phyloP scores from a whole-genome alignment of 2,797 vertebrate species.

The Coregonus sp. region DNA sequence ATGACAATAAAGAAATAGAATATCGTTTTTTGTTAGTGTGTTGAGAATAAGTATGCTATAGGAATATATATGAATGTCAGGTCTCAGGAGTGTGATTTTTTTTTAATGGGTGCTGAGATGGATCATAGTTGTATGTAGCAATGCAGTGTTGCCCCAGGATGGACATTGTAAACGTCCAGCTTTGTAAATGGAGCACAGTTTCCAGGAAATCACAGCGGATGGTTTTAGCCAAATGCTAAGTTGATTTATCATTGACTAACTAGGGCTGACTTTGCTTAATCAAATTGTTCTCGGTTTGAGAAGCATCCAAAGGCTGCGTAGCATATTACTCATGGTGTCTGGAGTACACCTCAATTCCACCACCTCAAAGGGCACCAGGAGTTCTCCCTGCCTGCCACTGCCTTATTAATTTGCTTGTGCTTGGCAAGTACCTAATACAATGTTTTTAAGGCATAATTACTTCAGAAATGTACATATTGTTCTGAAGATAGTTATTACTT shows the following conservation, averaged over 20 bases:
- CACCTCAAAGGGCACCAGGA: background rate
- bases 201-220: slow-evolving; percentile 69
- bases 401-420: slow-evolving; percentile 31
- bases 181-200: slow-evolving; percentile 69
- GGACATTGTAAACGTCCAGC: slow-evolving; percentile 68
- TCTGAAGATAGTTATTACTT: background rate
- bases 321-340: slow-evolving; percentile 58
- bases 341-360: slow-evolving; percentile 46
- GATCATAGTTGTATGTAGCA: background rate
- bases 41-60: background rate
- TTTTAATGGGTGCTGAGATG: background rate
- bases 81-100: background rate
- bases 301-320: slow-evolving; percentile 60
- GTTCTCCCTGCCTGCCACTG: slow-evolving; percentile 12
- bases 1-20: background rate
- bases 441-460: background rate
- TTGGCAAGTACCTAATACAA: background rate
- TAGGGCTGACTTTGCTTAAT: slow-evolving; percentile 62
- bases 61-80: background rate
- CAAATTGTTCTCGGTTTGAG: slow-evolving; percentile 37
- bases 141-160: slow-evolving; percentile 7
- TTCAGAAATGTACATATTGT: background rate
- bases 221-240: slow-evolving; percentile 61
- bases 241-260: slow-evolving; percentile 76
- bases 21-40: background rate